Percentiles rank a stretch among this genome's conserved stretches.
Conservation (phyloP, 2,888 invertebrate genomes). For the Hipparchia semele region DNA sequence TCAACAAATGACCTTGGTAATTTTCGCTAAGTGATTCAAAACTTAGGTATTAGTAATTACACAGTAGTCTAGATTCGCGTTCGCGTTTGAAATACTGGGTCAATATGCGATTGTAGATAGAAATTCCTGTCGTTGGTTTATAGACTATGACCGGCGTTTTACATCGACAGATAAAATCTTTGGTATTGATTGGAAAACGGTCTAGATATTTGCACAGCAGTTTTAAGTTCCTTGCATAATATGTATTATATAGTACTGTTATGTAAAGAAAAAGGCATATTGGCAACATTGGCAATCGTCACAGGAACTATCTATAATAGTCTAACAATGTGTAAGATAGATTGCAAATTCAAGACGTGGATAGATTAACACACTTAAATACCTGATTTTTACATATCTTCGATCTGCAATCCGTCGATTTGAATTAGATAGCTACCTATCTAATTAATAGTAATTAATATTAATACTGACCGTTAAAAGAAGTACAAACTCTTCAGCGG, state of each 20-base stretch:
- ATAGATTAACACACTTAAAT: no score
- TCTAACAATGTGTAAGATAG: no score
- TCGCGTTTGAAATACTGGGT: constrained; percentile 44
- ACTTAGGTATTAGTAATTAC: constrained; percentile 39
- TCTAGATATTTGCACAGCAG: constrained; percentile 7
- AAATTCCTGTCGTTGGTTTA: constrained; percentile 30
- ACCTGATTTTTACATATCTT: no score
- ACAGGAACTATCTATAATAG: no score
- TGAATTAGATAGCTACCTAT: no score
- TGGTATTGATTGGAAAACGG: constrained; percentile 21
- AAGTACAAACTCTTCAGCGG: no score
- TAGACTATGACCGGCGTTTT: constrained; percentile 29
- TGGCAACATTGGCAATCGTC: no score
- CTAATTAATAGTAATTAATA: no score
- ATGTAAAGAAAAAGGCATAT: no score
- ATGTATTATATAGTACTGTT: not conserved
- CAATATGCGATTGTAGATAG: constrained; percentile 43
- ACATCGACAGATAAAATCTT: constrained; percentile 20
- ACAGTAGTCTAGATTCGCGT: constrained; percentile 48
- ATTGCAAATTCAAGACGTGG: no score
- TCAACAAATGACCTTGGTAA: constrained; percentile 56
- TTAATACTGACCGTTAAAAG: no score
- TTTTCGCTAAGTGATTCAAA: constrained; percentile 67
- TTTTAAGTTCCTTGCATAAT: constrained; percentile 4
- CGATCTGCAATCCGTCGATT: no score